A percentile compares a stretch with the other conserved stretches of the same genome.
These are phyloP conservation scores for Itoplectis maculator DNA, from an alignment of 2,888 invertebrate genomes.

Conservation along the genomic window DNA sequence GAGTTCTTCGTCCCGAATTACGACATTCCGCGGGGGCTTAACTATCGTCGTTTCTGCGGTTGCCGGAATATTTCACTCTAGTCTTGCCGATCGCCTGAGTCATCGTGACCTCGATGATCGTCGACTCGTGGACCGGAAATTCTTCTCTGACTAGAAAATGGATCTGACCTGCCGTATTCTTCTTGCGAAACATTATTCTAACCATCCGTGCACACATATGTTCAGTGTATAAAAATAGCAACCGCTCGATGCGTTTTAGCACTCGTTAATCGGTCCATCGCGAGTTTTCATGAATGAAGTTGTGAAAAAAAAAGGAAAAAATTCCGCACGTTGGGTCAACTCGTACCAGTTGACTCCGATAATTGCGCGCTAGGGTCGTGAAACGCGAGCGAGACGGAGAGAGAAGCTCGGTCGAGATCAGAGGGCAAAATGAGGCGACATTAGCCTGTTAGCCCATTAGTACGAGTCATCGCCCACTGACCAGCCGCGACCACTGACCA, in stretches of 20 bases:
- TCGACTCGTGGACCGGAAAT: constrained; percentile 61
- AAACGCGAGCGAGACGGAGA: constrained; percentile 50
- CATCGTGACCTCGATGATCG: constrained; percentile 40
- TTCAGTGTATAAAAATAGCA: constrained; percentile 47
- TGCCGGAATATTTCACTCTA: constrained; percentile 42
- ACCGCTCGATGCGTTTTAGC: neutral
- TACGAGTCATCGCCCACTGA: constrained; percentile 77
- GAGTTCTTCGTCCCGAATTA: constrained; percentile 6
- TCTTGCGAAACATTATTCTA: too few species aligned
- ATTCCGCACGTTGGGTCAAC: constrained; percentile 76
- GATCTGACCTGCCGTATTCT: too few species aligned
- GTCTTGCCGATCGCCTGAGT: constrained; percentile 35
- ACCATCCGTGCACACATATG: neutral
- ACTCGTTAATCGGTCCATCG: constrained; percentile 49
- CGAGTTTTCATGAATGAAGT: constrained; percentile 66
- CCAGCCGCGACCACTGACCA: constrained; percentile 69
- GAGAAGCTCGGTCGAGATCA: constrained; percentile 71
- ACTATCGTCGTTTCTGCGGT: constrained; percentile 34
- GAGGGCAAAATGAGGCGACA: constrained; percentile 81
- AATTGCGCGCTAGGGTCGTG: constrained; percentile 74
- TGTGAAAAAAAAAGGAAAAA: constrained; percentile 54
- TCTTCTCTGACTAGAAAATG: constrained; percentile 42
- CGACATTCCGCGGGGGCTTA: constrained; percentile 39
- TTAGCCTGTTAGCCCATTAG: constrained; percentile 82
- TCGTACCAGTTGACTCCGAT: constrained; percentile 82